Evolutionary conservation across 2,797 vertebrate species (phyloP).

Genomic region (Garrulus glandarius): DNA sequence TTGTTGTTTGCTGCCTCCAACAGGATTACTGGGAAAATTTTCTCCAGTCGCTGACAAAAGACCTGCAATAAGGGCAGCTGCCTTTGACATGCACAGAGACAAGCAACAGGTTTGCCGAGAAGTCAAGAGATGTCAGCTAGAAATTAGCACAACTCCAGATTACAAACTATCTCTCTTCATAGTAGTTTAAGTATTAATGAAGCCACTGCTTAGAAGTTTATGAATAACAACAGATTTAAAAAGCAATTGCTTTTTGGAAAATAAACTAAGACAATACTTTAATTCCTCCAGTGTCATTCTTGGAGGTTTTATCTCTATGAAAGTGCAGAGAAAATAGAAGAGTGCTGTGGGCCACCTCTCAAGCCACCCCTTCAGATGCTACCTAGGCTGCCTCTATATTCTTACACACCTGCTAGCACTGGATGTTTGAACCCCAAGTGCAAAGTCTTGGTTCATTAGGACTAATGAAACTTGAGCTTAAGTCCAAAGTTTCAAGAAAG

Average conservation of each 20-base stretch:
- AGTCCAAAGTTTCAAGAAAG: not conserved
- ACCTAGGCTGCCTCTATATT: not conserved
- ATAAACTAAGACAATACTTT: not conserved
- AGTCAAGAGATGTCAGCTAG: not conserved
- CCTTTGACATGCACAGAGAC: not conserved
- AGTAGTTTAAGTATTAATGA: not conserved
- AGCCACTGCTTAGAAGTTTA: not conserved
- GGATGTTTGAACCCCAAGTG: not conserved
- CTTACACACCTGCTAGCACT: not conserved
- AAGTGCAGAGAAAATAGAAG: not conserved
- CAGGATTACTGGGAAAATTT: conserved; percentile 59
- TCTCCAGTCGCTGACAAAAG: not conserved
- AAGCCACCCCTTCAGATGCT: not conserved
- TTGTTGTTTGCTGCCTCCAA: conserved; percentile 76
- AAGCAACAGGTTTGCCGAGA: not conserved
- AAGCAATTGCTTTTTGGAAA: not conserved
- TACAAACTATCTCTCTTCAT: not conserved
- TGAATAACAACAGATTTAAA: not conserved
- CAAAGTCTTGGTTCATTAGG: not conserved
- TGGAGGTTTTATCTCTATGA: not conserved
- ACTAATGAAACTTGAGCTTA: not conserved
- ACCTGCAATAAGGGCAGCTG: not conserved
- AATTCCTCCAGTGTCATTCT: not conserved
- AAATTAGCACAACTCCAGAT: not conserved
- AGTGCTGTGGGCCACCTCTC: not conserved